Percentiles rank a stretch among this genome's conserved stretches.
phyloP scores from a whole-genome alignment of 2,797 vertebrate genomes.

The Psittacula derbiana region DNA sequence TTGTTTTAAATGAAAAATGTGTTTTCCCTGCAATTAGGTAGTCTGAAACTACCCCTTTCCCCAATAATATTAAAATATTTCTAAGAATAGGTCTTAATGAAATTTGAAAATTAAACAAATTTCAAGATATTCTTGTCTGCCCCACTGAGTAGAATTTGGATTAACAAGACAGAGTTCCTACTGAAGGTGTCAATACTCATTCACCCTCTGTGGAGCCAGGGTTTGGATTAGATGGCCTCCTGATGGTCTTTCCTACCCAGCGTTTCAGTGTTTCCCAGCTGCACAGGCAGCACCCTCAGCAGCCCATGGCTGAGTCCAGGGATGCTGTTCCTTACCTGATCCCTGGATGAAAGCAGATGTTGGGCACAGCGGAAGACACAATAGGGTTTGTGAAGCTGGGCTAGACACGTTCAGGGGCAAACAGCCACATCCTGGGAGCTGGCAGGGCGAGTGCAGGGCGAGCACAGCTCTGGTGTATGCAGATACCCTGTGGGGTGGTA shows the following conservation, averaged over 20 bases:
- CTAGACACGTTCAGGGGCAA: background rate
- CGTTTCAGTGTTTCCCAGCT: background rate
- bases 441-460: accelerated
- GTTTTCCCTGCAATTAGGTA: background rate
- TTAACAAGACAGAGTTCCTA: background rate
- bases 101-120: background rate
- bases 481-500: too few species aligned
- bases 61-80: background rate
- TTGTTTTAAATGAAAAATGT: background rate
- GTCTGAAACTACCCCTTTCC: background rate
- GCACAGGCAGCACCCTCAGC: background rate
- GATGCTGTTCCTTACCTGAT: background rate
- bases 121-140: background rate
- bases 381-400: background rate
- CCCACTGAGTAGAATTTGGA: background rate
- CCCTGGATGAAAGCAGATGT: background rate
- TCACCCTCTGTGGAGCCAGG: accelerated
- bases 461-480: accelerated
- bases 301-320: background rate
- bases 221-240: background rate
- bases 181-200: background rate
- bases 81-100: background rate
- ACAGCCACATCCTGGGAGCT: background rate
- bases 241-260: too few species aligned
- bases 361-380: accelerated